Evolutionary conservation across 1,140 invertebrate genomes (phyloP).

Genomic region (Bombus cullumanus): DNA sequence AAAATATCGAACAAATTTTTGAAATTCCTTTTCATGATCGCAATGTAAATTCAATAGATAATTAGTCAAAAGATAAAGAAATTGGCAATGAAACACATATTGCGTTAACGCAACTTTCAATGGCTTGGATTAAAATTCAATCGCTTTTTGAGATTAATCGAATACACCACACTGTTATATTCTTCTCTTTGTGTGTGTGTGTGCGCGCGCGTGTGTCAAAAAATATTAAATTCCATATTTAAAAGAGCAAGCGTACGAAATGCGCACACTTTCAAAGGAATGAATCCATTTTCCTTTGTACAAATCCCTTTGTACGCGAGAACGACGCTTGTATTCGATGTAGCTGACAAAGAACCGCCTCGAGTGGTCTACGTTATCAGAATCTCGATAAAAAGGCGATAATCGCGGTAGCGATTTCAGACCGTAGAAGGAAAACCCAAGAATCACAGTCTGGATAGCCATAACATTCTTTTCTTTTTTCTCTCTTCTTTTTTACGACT

Average conservation of each 20-base stretch:
- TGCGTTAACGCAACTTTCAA: too few relatives aligned
- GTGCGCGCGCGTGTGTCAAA: too few relatives aligned
- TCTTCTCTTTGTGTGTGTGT: not conserved
- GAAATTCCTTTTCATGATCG: too few relatives aligned
- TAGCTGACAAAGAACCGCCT: conserved; percentile 21
- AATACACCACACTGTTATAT: too few relatives aligned
- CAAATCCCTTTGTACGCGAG: not conserved
- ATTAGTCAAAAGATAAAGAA: too few relatives aligned
- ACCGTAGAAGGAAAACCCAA: not conserved
- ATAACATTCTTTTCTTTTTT: not conserved
- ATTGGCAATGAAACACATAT: too few relatives aligned
- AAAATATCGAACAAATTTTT: too few relatives aligned
- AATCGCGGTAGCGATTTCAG: conserved; percentile 9
- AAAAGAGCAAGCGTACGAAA: not conserved
- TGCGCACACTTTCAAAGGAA: not conserved
- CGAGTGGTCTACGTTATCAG: conserved; percentile 31
- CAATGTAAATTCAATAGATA: too few relatives aligned
- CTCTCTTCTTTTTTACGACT: not conserved
- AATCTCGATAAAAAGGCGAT: conserved; percentile 35
- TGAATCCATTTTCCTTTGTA: not conserved
- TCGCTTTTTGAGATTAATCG: not conserved
- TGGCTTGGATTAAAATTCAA: not conserved
- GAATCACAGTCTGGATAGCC: not conserved
- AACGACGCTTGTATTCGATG: not conserved
- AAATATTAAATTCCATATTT: not conserved